phyloP scores from a whole-genome alignment of 2,113 vertebrate species.

The Corynorhinus townsendii region DNA sequence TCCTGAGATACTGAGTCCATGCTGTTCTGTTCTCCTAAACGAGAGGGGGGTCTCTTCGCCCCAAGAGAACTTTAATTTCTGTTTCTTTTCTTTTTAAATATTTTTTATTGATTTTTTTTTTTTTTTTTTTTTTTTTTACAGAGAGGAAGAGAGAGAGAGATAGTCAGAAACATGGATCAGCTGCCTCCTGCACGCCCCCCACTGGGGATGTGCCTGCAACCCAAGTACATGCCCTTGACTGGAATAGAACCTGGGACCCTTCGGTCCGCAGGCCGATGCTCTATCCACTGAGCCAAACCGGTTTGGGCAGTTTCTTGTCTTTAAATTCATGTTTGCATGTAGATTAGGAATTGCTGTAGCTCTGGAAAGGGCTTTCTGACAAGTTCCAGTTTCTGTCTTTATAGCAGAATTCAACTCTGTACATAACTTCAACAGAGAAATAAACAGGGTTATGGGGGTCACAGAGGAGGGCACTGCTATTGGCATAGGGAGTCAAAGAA shows the following conservation, averaged over 20 bases:
- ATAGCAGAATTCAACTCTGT: not conserved
- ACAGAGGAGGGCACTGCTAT: not conserved
- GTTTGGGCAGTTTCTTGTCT: not conserved
- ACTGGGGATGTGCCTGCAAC: too few relatives aligned
- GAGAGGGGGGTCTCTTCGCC: not conserved
- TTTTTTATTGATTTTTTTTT: too few relatives aligned
- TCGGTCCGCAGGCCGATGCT: too few relatives aligned
- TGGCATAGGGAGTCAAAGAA: not conserved
- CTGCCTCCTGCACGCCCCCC: too few relatives aligned
- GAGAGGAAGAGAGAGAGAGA: too few relatives aligned
- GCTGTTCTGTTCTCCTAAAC: not conserved
- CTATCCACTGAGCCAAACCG: too few relatives aligned
- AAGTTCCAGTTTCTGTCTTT: not conserved
- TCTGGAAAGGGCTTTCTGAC: slow-evolving; percentile 24
- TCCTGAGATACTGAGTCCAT: not conserved
- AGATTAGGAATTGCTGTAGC: not conserved
- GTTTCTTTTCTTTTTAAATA: slow-evolving; percentile 1
- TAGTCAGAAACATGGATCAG: too few relatives aligned
- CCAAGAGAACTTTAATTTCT: not conserved
- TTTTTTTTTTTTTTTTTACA: too few relatives aligned
- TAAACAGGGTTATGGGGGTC: not conserved
- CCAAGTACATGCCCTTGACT: too few relatives aligned
- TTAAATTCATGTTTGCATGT: not conserved
- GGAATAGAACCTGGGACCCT: too few relatives aligned
- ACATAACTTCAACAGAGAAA: not conserved